phyloP scores from a whole-genome alignment of 1,140 invertebrate species.

The Scaptomyza graminum region DNA sequence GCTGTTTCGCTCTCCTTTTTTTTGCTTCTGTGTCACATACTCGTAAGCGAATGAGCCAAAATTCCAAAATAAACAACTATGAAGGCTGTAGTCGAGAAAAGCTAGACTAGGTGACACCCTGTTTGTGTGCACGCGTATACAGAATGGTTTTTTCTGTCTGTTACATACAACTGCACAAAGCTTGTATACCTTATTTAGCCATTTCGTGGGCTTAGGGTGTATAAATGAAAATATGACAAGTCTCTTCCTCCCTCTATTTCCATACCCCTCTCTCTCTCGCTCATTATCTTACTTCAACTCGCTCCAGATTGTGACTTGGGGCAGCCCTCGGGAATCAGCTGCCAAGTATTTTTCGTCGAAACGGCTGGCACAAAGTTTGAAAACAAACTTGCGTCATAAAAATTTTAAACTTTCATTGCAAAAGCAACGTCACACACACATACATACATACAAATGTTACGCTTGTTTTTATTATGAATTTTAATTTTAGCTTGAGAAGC shows the following conservation, averaged over 20 bases:
- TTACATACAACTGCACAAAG: no score
- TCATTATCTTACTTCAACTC: slow-evolving; percentile 3
- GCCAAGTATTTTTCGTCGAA: slow-evolving; percentile 49
- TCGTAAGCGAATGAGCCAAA: slow-evolving; percentile 61
- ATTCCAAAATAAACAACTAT: slow-evolving; percentile 46
- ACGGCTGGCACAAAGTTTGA: slow-evolving; percentile 73
- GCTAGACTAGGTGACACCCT: no score
- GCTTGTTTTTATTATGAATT: slow-evolving; percentile 21
- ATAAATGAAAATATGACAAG: slow-evolving; percentile 57
- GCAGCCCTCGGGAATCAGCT: slow-evolving; percentile 68
- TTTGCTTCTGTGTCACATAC: slow-evolving; percentile 49
- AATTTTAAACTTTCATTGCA: slow-evolving; percentile 67
- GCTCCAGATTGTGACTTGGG: slow-evolving; percentile 17
- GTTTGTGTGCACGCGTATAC: no score
- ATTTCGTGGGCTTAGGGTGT: no score
- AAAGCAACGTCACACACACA: slow-evolving; percentile 31
- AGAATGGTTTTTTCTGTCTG: no score
- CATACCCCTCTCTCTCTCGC: slow-evolving; percentile 4
- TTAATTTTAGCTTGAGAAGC: slow-evolving; percentile 22
- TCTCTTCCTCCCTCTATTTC: slow-evolving; percentile 9
- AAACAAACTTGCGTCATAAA: slow-evolving; percentile 80
- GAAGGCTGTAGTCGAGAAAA: no score
- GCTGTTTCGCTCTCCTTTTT: slow-evolving; percentile 5
- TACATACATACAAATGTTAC: slow-evolving; percentile 16
- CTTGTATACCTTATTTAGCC: no score